Evolutionary conservation across 2,888 invertebrate species (phyloP), one percentile per base, ranked within the genome.

Genomic region (Eupeodes luniger): DNA sequence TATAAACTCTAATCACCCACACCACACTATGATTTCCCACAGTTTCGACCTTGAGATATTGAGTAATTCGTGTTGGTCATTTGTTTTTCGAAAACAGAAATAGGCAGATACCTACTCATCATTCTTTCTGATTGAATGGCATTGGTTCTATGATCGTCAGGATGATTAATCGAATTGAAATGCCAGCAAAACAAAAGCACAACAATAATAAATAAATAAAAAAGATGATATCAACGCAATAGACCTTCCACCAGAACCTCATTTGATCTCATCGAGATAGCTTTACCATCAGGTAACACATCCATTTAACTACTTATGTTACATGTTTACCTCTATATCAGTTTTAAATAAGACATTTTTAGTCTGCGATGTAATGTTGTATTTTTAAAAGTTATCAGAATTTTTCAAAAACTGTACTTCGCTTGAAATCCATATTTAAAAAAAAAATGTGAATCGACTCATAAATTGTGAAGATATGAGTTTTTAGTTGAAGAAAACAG

Each of bases 231-330:
- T 62, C 69, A 47, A n/a, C 12, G 40, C 51, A 61, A 76, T 53
- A 53, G 62, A 74, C 85, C 85, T 81, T 74, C 82, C 27, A 64
- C 69, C 64, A 82, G 83, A 82, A 79, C 75, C 86, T 72, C 83
- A 79, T 64, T 81, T 27, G 47, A 79, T 79, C 62, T 62, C 69
- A 76, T 76, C 78, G 16, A 70, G 27, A 72, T 79, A 55, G 51
- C 44, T 40, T 61, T 55, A 55, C 47, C 47, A 53, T 3, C 11
- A 47, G 70, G 34, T 40, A 62, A 57, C 67, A 53, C 74, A 85
- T 59, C 44, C 74, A 85, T 59, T 47, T 11, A 27, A 59, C 47
- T 11, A 36, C 55, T 19, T 55, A 27, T 27, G 27, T 27, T 27
- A 16, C 51, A 11, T 10, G 19, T 3, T 5, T 14, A 27, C 47